phyloP scores from a whole-genome alignment of 2,797 vertebrate species.

The Uromys caudimaculatus region DNA sequence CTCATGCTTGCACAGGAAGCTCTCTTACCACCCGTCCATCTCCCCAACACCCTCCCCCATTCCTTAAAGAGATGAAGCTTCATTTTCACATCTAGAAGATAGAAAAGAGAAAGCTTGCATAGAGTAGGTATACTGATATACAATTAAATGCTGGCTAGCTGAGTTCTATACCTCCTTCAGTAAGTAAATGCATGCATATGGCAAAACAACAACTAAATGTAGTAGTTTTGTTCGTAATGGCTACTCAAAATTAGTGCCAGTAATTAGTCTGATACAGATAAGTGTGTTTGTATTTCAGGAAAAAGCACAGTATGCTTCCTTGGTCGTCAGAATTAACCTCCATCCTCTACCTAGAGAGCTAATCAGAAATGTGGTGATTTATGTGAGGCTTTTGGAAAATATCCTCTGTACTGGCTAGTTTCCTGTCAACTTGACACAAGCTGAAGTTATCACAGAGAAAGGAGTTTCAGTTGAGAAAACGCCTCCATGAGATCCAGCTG shows the following conservation, averaged over 20 bases:
- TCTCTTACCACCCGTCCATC: neutral
- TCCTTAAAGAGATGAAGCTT: constrained; percentile 27
- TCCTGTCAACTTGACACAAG: too few species aligned
- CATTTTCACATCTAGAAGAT: constrained; percentile 32
- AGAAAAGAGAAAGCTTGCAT: neutral
- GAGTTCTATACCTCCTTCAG: constrained; percentile 16
- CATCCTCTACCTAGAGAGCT: constrained; percentile 9
- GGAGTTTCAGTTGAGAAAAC: too few species aligned
- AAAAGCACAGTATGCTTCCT: neutral
- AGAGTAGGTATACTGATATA: neutral
- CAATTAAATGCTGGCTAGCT: constrained; percentile 11
- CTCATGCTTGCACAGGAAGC: neutral
- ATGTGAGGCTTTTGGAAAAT: neutral
- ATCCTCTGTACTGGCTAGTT: too few species aligned
- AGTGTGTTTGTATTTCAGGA: neutral
- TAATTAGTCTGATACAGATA: constrained; percentile 4
- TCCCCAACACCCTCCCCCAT: neutral
- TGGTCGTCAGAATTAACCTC: constrained; percentile 35
- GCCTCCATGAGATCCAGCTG: too few species aligned
- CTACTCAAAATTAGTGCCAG: neutral
- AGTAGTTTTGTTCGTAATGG: neutral
- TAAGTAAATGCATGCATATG: constrained; percentile 4
- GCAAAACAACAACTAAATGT: constrained; percentile 48
- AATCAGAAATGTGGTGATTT: neutral
- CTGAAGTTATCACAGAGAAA: too few species aligned